These are phyloP conservation scores for Scylla paramamosain DNA, from an alignment of 1,140 invertebrate species.

Conservation along the genomic window DNA sequence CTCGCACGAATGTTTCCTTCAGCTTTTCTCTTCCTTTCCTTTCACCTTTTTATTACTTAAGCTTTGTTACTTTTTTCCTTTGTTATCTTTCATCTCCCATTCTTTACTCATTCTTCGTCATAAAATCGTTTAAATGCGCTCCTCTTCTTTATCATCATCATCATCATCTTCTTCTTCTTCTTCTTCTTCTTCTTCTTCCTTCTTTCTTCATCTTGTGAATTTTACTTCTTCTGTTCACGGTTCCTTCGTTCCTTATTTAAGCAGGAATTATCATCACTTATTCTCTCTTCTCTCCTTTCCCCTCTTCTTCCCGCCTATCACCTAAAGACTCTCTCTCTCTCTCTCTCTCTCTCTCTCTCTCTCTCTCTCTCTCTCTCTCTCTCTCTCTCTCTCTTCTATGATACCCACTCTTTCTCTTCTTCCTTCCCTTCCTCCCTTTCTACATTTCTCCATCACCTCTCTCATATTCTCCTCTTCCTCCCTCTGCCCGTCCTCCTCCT, in stretches of 20 bases:
- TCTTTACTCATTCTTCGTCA: too few species aligned
- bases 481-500: neutral
- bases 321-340: neutral
- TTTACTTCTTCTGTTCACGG: too few species aligned
- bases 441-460: neutral
- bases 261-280: neutral
- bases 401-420: neutral
- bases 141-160: too few species aligned
- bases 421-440: neutral
- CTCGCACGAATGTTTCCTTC: too few species aligned
- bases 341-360: neutral
- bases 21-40: neutral
- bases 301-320: too few species aligned
- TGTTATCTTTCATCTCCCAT: too few species aligned
- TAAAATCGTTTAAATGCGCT: too few species aligned
- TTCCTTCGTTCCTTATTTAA: too few species aligned
- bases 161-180: too few species aligned
- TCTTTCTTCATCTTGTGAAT: too few species aligned
- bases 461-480: neutral
- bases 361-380: neutral
- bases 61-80: neutral
- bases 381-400: neutral
- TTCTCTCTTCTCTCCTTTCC: neutral
- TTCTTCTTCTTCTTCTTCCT: too few species aligned
- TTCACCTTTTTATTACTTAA: neutral